phyloP scores from a whole-genome alignment of 2,113 vertebrate genomes.

The Tachuris rubrigastra region DNA sequence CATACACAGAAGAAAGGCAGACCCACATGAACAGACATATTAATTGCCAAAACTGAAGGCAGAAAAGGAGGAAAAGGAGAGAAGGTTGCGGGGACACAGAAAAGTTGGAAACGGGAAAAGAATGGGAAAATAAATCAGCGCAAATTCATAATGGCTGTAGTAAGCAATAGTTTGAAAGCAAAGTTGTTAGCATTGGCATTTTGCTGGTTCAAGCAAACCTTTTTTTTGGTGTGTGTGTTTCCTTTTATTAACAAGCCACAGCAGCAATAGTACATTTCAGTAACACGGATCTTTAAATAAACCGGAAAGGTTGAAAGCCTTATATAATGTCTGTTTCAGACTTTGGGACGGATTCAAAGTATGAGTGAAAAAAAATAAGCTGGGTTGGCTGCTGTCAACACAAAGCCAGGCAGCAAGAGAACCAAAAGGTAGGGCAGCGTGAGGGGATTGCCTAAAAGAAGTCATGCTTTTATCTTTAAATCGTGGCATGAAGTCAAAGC shows the following conservation, averaged over 20 bases:
- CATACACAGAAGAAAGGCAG: constrained; percentile 56
- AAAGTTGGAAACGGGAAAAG: constrained; percentile 62
- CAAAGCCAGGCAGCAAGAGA: constrained; percentile 78
- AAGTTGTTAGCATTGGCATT: constrained; percentile 61
- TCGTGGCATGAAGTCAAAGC: constrained; percentile 56
- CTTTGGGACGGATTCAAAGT: constrained; percentile 39
- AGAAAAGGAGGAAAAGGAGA: constrained; percentile 29
- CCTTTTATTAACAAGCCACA: constrained; percentile 65
- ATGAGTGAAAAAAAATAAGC: constrained; percentile 69
- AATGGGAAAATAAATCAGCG: constrained; percentile 74
- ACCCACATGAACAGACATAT: not conserved
- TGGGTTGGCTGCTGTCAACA: constrained; percentile 74
- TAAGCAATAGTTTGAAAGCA: constrained; percentile 71
- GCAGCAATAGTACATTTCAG: constrained; percentile 57
- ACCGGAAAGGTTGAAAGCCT: constrained; percentile 54
- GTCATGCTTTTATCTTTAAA: constrained; percentile 79
- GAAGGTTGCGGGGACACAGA: constrained; percentile 7
- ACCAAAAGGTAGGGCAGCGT: constrained; percentile 63
- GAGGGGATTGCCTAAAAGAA: constrained; percentile 65
- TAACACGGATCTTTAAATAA: constrained; percentile 57
- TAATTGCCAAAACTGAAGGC: constrained; percentile 49
- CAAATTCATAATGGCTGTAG: constrained; percentile 51
- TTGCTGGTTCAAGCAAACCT: constrained; percentile 60
- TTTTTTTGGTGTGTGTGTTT: not conserved
- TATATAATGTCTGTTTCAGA: constrained; percentile 47